Percentiles rank a stretch among this genome's conserved stretches.
Evolutionary conservation across 2,113 vertebrate genomes (phyloP).

Genomic region (Xenopus tropicalis): DNA sequence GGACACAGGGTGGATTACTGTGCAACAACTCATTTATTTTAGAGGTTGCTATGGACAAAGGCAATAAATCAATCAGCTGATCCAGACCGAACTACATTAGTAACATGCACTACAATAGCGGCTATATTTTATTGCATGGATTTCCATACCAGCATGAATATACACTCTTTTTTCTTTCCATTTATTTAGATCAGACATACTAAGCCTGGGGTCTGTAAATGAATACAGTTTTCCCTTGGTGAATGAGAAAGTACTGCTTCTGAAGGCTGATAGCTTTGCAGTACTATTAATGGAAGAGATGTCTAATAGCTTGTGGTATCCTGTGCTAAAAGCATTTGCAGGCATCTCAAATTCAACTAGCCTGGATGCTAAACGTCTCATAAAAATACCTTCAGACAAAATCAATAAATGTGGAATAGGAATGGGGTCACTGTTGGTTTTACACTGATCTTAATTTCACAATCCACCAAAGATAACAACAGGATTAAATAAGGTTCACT

Average conservation of each 20-base stretch:
- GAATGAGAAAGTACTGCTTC: slow-evolving; percentile 9
- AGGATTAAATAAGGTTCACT: too few relatives aligned
- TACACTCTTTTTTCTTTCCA: too few relatives aligned
- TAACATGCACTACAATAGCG: too few relatives aligned
- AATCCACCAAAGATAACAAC: neutral
- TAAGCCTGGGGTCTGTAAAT: neutral
- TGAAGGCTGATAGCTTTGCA: slow-evolving; percentile 1
- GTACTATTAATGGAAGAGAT: slow-evolving; percentile 35
- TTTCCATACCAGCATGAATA: too few relatives aligned
- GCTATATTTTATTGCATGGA: too few relatives aligned
- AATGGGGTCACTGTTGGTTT: neutral
- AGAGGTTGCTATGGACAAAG: too few relatives aligned
- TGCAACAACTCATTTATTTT: too few relatives aligned
- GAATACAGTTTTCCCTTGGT: slow-evolving; percentile 9
- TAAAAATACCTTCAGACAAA: slow-evolving; percentile 20
- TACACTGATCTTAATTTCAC: neutral
- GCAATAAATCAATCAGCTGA: too few relatives aligned
- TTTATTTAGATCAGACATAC: too few relatives aligned
- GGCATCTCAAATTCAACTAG: slow-evolving; percentile 18
- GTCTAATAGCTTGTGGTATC: slow-evolving; percentile 23
- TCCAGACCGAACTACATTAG: too few relatives aligned
- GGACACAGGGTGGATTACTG: too few relatives aligned
- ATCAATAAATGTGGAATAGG: slow-evolving; percentile 17
- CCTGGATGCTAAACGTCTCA: neutral
- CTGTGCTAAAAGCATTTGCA: slow-evolving; percentile 31